Percentiles rank a stretch among this genome's conserved stretches.
phyloP scores from a whole-genome alignment of 1,140 invertebrate genomes.

The Sycophaga agraensis region DNA sequence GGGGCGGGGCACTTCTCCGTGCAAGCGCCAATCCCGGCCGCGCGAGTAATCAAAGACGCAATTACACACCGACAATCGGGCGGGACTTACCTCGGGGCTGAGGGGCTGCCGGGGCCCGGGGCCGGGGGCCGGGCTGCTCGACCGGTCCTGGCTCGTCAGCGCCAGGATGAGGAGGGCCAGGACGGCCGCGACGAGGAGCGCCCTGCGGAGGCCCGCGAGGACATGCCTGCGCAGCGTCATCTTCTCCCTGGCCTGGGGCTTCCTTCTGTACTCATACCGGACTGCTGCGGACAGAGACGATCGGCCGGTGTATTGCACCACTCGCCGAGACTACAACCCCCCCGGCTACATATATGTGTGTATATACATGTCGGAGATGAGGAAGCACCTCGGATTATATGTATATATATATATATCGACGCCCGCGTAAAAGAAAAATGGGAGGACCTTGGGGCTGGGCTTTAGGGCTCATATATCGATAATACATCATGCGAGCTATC shows the following conservation, averaged over 20 bases:
- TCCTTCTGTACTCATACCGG: constrained; percentile 54
- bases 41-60: not conserved
- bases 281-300: too few relatives aligned
- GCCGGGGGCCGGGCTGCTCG: constrained; percentile 27
- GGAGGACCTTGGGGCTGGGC: too few relatives aligned
- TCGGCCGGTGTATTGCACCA: too few relatives aligned
- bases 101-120: not conserved
- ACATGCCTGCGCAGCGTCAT: constrained; percentile 54
- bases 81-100: constrained; percentile 16
- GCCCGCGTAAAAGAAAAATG: too few relatives aligned
- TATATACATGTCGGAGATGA: too few relatives aligned
- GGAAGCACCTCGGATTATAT: too few relatives aligned
- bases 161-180: constrained; percentile 49
- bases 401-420: too few relatives aligned
- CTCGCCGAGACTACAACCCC: too few relatives aligned
- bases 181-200: constrained; percentile 46
- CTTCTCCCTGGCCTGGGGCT: constrained; percentile 45
- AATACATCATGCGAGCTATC: too few relatives aligned
- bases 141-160: constrained; percentile 48
- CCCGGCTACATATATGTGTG: too few relatives aligned
- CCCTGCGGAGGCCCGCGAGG: constrained; percentile 48
- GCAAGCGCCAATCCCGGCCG: not conserved
- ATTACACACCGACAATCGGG: not conserved
- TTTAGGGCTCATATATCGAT: too few relatives aligned
- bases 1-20: too few relatives aligned